Percentiles rank a stretch among this genome's conserved stretches.
Conservation (phyloP, 2,888 invertebrate genomes). For the Drosophila siamana region DNA sequence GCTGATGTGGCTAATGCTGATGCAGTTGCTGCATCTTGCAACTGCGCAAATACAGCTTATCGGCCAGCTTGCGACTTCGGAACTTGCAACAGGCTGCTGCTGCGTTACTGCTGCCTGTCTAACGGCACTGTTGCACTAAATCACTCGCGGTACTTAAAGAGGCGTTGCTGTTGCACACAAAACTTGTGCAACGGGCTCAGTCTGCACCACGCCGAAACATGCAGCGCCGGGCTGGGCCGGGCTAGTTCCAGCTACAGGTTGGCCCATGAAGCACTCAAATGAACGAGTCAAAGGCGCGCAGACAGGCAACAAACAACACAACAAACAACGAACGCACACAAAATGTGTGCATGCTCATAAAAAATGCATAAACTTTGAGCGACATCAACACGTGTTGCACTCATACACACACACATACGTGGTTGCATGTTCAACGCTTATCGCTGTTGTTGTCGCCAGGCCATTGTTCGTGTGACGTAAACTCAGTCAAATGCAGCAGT, state of each 20-base stretch:
- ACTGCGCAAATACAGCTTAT: slow-evolving; percentile 27
- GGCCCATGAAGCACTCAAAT: slow-evolving; percentile 51
- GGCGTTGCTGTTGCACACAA: slow-evolving; percentile 64
- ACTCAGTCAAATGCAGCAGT: slow-evolving; percentile 69
- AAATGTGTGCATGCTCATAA: slow-evolving; percentile 61
- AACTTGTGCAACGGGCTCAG: slow-evolving; percentile 72
- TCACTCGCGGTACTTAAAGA: slow-evolving; percentile 80
- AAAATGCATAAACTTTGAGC: slow-evolving; percentile 70
- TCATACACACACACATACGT: slow-evolving; percentile 9
- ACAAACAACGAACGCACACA: slow-evolving; percentile 40
- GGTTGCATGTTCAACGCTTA: slow-evolving; percentile 50
- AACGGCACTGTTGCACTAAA: slow-evolving; percentile 80
- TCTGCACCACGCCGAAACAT: not conserved
- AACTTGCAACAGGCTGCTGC: slow-evolving; percentile 10
- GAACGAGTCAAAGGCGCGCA: slow-evolving; percentile 41
- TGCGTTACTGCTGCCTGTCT: slow-evolving; percentile 37
- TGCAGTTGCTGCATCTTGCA: slow-evolving; percentile 29
- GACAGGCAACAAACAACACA: slow-evolving; percentile 57
- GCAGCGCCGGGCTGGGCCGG: no score
- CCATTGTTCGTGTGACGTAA: slow-evolving; percentile 71
- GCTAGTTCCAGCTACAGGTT: slow-evolving; percentile 53
- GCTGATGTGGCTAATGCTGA: slow-evolving; percentile 37
- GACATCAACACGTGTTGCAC: slow-evolving; percentile 73
- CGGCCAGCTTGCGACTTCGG: no score
- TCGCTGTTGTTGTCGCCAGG: slow-evolving; percentile 33